phyloP scores from a whole-genome alignment of 2,113 vertebrate species.

The Ptyas mucosa region DNA sequence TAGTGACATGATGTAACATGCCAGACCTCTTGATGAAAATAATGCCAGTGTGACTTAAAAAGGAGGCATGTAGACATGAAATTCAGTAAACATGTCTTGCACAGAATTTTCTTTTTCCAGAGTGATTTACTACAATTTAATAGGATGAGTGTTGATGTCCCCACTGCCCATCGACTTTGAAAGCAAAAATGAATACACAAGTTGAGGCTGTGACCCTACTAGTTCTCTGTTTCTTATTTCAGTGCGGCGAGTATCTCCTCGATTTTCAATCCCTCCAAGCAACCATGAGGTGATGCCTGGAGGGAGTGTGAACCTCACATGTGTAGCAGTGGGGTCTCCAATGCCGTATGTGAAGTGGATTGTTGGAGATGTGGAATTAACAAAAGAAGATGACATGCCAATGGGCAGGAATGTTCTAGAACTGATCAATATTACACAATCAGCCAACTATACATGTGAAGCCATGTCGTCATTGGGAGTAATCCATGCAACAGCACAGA shows the following conservation, averaged over 20 bases:
- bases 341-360: slow-evolving; percentile 99
- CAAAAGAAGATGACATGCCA: slow-evolving; percentile 91
- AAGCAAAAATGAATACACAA: background rate
- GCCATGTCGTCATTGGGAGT: slow-evolving; percentile 92
- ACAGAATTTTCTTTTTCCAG: slow-evolving; percentile 39
- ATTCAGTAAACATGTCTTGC: slow-evolving; percentile 47
- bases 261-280: slow-evolving; percentile 97
- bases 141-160: slow-evolving; percentile 23
- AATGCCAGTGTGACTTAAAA: slow-evolving; percentile 48
- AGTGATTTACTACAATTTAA: slow-evolving; percentile 18
- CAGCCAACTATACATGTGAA: slow-evolving; percentile 94
- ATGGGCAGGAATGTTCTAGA: slow-evolving; percentile 93
- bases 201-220: slow-evolving; percentile 55
- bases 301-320: slow-evolving; percentile 94
- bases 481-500: slow-evolving; percentile 91
- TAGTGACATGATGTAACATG: slow-evolving; percentile 54
- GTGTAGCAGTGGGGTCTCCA: slow-evolving; percentile 93
- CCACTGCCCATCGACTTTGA: accelerated
- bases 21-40: slow-evolving; percentile 34
- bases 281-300: slow-evolving; percentile 97
- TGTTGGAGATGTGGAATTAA: slow-evolving; percentile 83
- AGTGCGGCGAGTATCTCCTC: slow-evolving; percentile 95
- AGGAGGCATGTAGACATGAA: slow-evolving; percentile 38
- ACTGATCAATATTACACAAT: slow-evolving; percentile 86
- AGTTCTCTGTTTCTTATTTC: slow-evolving; percentile 73